These are phyloP conservation scores for Crotophaga sulcirostris DNA, from an alignment of 2,113 vertebrate species.

Conservation along the genomic window DNA sequence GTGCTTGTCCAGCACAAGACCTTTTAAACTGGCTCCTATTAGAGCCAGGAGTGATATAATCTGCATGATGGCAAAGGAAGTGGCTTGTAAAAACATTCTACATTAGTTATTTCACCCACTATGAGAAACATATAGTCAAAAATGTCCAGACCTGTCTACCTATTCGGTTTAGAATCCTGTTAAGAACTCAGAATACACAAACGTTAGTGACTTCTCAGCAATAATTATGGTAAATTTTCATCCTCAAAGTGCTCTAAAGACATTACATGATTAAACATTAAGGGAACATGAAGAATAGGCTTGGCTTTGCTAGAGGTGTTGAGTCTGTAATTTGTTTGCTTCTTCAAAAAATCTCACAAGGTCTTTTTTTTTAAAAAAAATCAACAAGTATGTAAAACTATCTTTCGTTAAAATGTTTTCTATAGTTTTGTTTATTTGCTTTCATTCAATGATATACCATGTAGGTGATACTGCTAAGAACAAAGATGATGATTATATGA, in stretches of 20 bases:
- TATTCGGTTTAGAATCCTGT: not conserved
- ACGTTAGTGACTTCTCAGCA: not conserved
- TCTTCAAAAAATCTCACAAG: not conserved
- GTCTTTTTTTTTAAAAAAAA: not conserved
- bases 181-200: not conserved
- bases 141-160: not conserved
- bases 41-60: not conserved
- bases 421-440: not conserved
- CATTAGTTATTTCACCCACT: not conserved
- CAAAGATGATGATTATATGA: not conserved
- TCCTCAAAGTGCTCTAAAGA: not conserved
- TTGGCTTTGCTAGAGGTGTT: not conserved
- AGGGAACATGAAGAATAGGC: not conserved
- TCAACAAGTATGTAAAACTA: not conserved
- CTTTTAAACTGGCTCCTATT: not conserved
- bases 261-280: not conserved
- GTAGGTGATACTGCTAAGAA: not conserved
- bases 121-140: not conserved
- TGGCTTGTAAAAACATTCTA: not conserved
- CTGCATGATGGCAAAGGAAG: not conserved
- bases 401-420: not conserved
- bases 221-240: not conserved
- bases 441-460: not conserved
- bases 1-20: not conserved
- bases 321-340: not conserved